Evolutionary conservation across 2,797 vertebrate species (phyloP).

Genomic region (Myotis vivesi): DNA sequence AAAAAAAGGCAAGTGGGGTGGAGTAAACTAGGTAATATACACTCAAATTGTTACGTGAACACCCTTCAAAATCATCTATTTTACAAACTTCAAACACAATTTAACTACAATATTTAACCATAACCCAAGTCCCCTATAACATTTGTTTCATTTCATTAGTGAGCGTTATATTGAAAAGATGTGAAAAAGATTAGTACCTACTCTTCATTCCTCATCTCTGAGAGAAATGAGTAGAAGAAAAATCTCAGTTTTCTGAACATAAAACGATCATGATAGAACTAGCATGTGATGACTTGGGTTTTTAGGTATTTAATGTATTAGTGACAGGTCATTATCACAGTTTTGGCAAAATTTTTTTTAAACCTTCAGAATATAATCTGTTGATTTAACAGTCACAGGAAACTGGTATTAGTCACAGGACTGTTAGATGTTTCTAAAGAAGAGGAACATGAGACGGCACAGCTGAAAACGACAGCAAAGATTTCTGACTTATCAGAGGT

Average conservation of each 20-base stretch:
- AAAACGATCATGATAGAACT: not conserved
- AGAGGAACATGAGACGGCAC: not conserved
- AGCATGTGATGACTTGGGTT: not conserved
- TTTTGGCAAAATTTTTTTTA: not conserved
- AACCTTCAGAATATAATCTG: not conserved
- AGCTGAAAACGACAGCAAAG: not conserved
- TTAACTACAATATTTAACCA: conserved; percentile 14
- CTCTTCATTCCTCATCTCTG: not conserved
- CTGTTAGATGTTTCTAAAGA: not conserved
- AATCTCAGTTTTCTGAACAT: conserved; percentile 21
- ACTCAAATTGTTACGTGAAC: not conserved
- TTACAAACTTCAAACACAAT: conserved; percentile 13
- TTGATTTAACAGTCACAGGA: not conserved
- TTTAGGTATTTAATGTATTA: conserved; percentile 13
- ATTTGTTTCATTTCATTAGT: not conserved
- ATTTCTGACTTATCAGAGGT: not conserved
- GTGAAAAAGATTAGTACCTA: not conserved
- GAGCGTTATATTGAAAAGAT: conserved; percentile 6
- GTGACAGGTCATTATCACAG: not conserved
- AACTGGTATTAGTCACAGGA: not conserved
- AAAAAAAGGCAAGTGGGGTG: not conserved
- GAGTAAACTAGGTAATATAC: not conserved
- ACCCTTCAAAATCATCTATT: not conserved
- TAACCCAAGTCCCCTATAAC: not conserved
- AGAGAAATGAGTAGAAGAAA: conserved; percentile 22